A percentile compares a stretch with the other conserved stretches of the same genome.
Conservation (phyloP, 2,888 invertebrate genomes). For the Drosophila emarginata region DNA sequence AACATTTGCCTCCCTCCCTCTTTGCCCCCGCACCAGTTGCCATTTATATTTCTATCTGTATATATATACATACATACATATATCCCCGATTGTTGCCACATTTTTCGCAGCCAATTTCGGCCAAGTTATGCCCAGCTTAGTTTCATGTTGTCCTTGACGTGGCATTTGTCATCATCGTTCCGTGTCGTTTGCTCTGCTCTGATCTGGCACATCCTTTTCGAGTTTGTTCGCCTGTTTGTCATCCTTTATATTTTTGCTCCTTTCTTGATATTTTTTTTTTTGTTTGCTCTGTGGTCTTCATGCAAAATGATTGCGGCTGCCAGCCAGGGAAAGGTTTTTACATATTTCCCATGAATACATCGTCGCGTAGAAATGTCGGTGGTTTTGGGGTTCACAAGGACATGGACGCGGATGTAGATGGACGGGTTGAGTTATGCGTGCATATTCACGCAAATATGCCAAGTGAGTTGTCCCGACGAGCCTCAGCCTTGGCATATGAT, state of each 20-base stretch:
- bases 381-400: not conserved
- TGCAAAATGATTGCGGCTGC: constrained; percentile 39
- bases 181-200: constrained; percentile 35
- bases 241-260: constrained; percentile 19
- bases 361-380: constrained; percentile 35
- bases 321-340: constrained; percentile 42
- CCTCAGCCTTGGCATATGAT: constrained; percentile 22
- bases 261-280: not conserved
- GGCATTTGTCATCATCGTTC: constrained; percentile 43
- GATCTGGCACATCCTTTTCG: constrained; percentile 49
- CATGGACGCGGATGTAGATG: not conserved
- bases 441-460: constrained; percentile 39
- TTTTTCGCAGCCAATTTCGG: constrained; percentile 6
- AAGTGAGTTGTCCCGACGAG: constrained; percentile 54
- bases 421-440: constrained; percentile 64
- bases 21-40: not conserved
- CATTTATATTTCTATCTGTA: not conserved
- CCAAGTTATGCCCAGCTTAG: constrained; percentile 8
- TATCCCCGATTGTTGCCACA: not conserved
- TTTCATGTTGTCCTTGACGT: constrained; percentile 4
- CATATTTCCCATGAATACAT: constrained; percentile 73
- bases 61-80: not conserved
- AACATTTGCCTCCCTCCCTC: not conserved
- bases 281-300: constrained; percentile 16
- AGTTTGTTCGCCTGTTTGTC: constrained; percentile 53